phyloP scores from a whole-genome alignment of 2,888 invertebrate species.

The Mesorhabditis sp. region DNA sequence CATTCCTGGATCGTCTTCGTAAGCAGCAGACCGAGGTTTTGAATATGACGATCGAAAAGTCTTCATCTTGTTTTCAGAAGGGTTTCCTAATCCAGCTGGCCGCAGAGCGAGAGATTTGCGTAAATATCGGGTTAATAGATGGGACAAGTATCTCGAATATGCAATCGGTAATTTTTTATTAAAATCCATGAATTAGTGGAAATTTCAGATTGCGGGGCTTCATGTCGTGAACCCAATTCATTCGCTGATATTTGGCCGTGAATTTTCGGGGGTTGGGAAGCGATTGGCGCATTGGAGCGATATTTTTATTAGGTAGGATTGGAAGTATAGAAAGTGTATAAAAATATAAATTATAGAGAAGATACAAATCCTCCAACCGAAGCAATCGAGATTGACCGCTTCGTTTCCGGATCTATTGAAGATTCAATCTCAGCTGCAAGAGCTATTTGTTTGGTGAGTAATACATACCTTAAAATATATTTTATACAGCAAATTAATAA shows the following conservation, averaged over 20 bases:
- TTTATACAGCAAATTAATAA: not conserved
- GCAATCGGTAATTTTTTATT: slow-evolving; percentile 13
- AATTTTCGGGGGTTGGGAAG: slow-evolving; percentile 17
- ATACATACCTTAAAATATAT: not conserved
- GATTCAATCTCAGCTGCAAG: not conserved
- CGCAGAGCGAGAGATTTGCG: slow-evolving; percentile 28
- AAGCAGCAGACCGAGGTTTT: not conserved
- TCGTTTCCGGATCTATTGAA: not conserved
- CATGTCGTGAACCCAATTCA: slow-evolving; percentile 22
- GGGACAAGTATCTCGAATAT: slow-evolving; percentile 24
- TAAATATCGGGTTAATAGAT: slow-evolving; percentile 30
- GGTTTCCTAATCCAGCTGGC: slow-evolving; percentile 30
- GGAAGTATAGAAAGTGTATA: not conserved
- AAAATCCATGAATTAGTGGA: not conserved
- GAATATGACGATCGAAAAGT: not conserved
- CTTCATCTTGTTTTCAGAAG: slow-evolving; percentile 13
- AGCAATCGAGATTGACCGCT: not conserved
- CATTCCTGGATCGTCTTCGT: not conserved
- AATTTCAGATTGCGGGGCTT: slow-evolving; percentile 28
- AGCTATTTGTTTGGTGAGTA: not conserved
- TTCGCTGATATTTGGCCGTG: slow-evolving; percentile 24
- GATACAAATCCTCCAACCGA: slow-evolving; percentile 3
- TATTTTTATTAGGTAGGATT: slow-evolving; percentile 27
- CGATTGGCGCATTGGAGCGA: slow-evolving; percentile 27
- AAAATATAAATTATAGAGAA: not conserved